These are phyloP conservation scores for Plestiodon gilberti DNA, from an alignment of 2,113 vertebrate species.

Conservation along the genomic window DNA sequence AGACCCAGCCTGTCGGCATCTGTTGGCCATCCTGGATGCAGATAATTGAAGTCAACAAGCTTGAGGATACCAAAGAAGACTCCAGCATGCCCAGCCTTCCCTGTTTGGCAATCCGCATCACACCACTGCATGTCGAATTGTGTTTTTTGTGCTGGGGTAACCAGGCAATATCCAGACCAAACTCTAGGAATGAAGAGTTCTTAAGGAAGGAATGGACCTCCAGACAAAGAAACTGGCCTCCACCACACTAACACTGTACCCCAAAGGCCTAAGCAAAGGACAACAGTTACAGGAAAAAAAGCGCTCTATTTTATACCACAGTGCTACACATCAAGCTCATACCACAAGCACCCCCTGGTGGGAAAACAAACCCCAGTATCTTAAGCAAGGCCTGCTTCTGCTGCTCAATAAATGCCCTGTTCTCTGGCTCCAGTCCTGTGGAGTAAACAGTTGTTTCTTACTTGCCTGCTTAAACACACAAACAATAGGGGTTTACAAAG, in stretches of 20 bases:
- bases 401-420: background rate
- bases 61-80: background rate
- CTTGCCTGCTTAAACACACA: background rate
- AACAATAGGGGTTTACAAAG: background rate
- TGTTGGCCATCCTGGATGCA: no score
- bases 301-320: background rate
- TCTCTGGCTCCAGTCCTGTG: background rate
- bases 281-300: background rate
- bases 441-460: background rate
- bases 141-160: background rate
- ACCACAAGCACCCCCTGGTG: constrained; percentile 5
- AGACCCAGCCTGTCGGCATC: background rate
- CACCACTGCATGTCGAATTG: background rate
- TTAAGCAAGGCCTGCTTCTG: background rate
- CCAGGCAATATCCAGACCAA: background rate
- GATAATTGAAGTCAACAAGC: background rate
- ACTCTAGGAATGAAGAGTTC: background rate
- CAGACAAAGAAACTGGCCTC: background rate
- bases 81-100: background rate
- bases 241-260: background rate
- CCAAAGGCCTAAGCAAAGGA: constrained; percentile 3
- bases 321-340: constrained; percentile 1
- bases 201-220: background rate
- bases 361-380: background rate
- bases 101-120: no score